A percentile compares a stretch with the other conserved stretches of the same genome.
Evolutionary conservation across 1,140 invertebrate genomes (phyloP).

Genomic region (Drosophila lacertosa): DNA sequence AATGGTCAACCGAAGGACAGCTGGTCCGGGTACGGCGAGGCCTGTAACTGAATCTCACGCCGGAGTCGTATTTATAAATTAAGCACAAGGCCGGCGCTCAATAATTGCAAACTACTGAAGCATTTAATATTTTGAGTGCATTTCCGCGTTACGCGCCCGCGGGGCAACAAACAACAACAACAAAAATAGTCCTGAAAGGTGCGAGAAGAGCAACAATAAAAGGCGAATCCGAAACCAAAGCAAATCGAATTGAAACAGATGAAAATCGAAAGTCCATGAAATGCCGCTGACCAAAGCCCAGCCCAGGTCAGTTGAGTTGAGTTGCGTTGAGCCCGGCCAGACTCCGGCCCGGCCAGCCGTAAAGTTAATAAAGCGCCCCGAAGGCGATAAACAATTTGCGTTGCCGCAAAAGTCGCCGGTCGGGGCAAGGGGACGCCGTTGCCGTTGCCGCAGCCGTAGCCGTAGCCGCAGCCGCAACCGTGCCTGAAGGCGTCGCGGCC

Average conservation of each 20-base stretch:
- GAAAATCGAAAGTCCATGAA: conserved; percentile 71
- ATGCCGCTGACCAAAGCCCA: conserved; percentile 1
- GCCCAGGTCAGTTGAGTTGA: conserved; percentile 39
- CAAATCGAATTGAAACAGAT: conserved; percentile 53
- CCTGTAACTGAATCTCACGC: conserved; percentile 11
- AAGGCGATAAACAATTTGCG: conserved; percentile 76
- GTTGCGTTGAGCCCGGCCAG: not conserved
- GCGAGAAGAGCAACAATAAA: conserved; percentile 10
- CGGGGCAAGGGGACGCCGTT: too few relatives aligned
- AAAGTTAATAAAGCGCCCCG: conserved; percentile 76
- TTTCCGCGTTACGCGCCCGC: conserved; percentile 67
- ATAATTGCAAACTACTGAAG: conserved; percentile 81
- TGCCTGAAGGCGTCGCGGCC: conserved; percentile 4
- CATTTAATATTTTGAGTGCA: conserved; percentile 83
- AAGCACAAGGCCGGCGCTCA: conserved; percentile 62
- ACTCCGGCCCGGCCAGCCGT: conserved; percentile 47
- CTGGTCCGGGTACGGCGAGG: conserved; percentile 11
- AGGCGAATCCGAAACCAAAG: conserved; percentile 22
- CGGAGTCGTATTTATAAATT: conserved; percentile 71
- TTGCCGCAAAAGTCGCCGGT: conserved; percentile 45
- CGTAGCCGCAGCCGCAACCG: not conserved
- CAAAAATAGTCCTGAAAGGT: not conserved
- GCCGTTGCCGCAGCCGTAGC: too few relatives aligned
- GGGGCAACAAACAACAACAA: not conserved
- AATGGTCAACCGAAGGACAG: conserved; percentile 15